Percentiles rank a stretch among this genome's conserved stretches.
Conservation (phyloP, 2,888 invertebrate species). For the Drosophila affinis region DNA sequence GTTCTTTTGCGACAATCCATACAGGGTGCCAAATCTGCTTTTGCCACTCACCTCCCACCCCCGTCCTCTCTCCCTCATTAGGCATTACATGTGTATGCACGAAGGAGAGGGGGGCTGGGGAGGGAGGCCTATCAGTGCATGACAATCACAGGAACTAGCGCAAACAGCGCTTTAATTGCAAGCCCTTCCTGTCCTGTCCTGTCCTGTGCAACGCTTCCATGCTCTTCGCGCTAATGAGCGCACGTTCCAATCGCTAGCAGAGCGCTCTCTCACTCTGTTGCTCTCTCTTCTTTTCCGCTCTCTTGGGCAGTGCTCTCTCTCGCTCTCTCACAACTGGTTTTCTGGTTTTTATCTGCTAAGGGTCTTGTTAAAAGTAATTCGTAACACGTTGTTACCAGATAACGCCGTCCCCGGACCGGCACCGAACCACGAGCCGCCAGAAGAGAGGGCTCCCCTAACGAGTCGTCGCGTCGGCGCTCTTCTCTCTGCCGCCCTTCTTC, state of each 20-base stretch:
- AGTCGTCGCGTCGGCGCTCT: constrained; percentile 40
- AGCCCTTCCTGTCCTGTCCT: constrained; percentile 57
- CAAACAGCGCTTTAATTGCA: constrained; percentile 62
- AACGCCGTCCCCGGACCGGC: constrained; percentile 72
- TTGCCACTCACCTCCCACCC: constrained; percentile 32
- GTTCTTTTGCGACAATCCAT: constrained; percentile 26
- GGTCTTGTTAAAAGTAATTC: constrained; percentile 83
- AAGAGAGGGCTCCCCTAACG: constrained; percentile 53
- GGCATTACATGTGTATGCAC: not conserved
- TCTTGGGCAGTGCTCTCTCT: constrained; percentile 4
- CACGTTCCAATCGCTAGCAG: constrained; percentile 50
- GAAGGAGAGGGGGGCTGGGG: too few relatives aligned
- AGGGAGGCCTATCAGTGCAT: not conserved
- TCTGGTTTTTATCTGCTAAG: constrained; percentile 81
- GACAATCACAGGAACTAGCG: constrained; percentile 55
- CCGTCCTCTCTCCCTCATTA: constrained; percentile 45
- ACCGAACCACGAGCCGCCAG: constrained; percentile 26
- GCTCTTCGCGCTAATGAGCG: constrained; percentile 64
- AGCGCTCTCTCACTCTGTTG: constrained; percentile 18
- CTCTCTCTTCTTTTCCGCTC: constrained; percentile 4
- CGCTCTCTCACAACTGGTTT: constrained; percentile 60
- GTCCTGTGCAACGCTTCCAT: constrained; percentile 25
- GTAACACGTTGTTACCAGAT: constrained; percentile 83
- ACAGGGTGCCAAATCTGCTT: constrained; percentile 54
- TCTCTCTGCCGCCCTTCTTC: constrained; percentile 16